Evolutionary conservation across 2,888 invertebrate species (phyloP).

Genomic region (Steromphala cineraria): DNA sequence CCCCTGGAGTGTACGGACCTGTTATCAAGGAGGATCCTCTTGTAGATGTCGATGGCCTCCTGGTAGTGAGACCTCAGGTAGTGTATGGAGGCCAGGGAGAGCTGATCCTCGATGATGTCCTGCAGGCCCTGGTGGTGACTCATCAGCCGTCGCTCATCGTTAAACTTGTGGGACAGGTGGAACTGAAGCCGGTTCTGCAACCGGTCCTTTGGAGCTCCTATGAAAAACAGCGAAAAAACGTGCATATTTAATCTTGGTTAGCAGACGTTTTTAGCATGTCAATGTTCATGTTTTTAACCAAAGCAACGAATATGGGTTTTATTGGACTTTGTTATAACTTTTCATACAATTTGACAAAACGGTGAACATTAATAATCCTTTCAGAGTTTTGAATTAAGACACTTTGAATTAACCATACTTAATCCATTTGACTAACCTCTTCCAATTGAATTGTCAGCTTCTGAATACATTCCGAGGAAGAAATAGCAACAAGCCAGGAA

Average conservation of each 20-base stretch:
- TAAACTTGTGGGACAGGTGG: slow-evolving; percentile 94
- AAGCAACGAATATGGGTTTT: no score
- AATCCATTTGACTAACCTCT: slow-evolving; percentile 69
- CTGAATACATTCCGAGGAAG: slow-evolving; percentile 90
- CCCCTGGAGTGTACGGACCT: slow-evolving; percentile 79
- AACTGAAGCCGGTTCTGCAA: slow-evolving; percentile 88
- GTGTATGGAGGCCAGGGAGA: slow-evolving; percentile 96
- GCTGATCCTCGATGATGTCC: slow-evolving; percentile 93
- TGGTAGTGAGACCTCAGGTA: slow-evolving; percentile 97
- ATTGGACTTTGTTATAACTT: neutral
- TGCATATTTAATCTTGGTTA: neutral
- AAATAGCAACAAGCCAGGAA: slow-evolving; percentile 96
- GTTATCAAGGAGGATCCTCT: slow-evolving; percentile 91
- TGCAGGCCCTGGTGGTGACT: slow-evolving; percentile 88
- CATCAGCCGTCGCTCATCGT: slow-evolving; percentile 90
- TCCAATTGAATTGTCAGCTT: slow-evolving; percentile 80
- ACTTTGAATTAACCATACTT: no score
- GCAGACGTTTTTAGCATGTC: neutral
- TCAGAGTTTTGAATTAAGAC: no score
- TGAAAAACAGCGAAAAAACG: no score
- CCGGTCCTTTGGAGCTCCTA: slow-evolving; percentile 77
- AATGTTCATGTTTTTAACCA: neutral
- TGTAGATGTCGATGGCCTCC: slow-evolving; percentile 98
- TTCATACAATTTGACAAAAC: neutral
- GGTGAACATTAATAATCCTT: no score